phyloP scores from a whole-genome alignment of 1,140 invertebrate genomes.

The Drosophila pallidifrons region DNA sequence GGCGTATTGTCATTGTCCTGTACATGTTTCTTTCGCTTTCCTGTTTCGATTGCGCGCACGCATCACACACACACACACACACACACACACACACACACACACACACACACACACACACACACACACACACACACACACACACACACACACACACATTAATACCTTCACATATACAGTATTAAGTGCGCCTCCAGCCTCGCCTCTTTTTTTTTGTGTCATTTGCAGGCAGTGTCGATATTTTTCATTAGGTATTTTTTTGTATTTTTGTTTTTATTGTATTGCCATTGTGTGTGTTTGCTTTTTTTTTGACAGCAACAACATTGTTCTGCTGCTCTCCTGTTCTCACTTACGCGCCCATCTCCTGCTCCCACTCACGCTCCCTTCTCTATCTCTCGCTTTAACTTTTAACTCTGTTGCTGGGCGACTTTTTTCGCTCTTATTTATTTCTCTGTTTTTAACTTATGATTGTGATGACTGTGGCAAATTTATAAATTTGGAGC shows the following conservation, averaged over 20 bases:
- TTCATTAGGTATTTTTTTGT: slow-evolving; percentile 24
- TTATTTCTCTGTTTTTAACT: slow-evolving; percentile 21
- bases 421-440: slow-evolving; percentile 14
- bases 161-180: no score
- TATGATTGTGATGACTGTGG: slow-evolving; percentile 14
- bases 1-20: slow-evolving; percentile 50
- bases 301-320: slow-evolving; percentile 31
- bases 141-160: slow-evolving; percentile 11
- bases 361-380: no score
- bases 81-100: background rate
- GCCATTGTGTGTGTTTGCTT: slow-evolving; percentile 27
- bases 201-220: slow-evolving; percentile 35
- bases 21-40: slow-evolving; percentile 17
- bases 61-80: slow-evolving; percentile 21
- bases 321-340: background rate
- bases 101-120: slow-evolving; percentile 16
- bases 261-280: slow-evolving; percentile 12
- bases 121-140: slow-evolving; percentile 33
- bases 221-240: slow-evolving; percentile 39
- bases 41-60: slow-evolving; percentile 46
- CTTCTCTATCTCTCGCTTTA: background rate
- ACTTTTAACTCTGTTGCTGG: slow-evolving; percentile 40
- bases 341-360: slow-evolving; percentile 5
- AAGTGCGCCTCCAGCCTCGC: slow-evolving; percentile 30
- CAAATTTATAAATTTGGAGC: slow-evolving; percentile 5